phyloP scores from a whole-genome alignment of 1,140 invertebrate species.

The Saccostrea cuccullata region DNA sequence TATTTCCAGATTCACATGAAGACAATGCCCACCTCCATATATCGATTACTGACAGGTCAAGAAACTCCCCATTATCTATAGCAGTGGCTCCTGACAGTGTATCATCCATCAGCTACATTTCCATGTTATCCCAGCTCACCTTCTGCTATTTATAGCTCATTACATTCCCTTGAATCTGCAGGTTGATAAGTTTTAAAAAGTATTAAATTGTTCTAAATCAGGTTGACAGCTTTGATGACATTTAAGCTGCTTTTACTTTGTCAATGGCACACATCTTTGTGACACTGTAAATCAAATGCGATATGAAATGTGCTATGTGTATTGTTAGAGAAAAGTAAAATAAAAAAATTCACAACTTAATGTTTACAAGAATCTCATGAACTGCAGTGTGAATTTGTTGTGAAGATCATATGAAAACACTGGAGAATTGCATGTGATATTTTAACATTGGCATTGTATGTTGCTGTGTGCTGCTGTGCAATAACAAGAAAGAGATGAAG shows the following conservation, averaged over 20 bases:
- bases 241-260: background rate
- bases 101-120: background rate
- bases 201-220: background rate
- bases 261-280: too few relatives aligned
- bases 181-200: background rate
- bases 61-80: slow-evolving; percentile 98
- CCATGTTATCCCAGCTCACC: background rate
- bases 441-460: slow-evolving; percentile 23
- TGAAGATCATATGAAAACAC: background rate
- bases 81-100: background rate
- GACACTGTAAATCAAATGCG: too few relatives aligned
- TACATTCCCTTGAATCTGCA: background rate
- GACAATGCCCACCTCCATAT: slow-evolving; percentile 99
- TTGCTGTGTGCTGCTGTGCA: background rate
- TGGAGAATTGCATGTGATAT: background rate
- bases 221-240: background rate
- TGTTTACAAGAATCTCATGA: background rate
- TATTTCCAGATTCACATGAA: slow-evolving; percentile 97
- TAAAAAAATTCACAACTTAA: too few relatives aligned
- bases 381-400: background rate
- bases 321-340: too few relatives aligned
- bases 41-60: slow-evolving; percentile 97
- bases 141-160: background rate
- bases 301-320: background rate
- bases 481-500: background rate